These are phyloP conservation scores for Pseudomyrmex concolor DNA, from an alignment of 1,140 invertebrate species.

Conservation along the genomic window DNA sequence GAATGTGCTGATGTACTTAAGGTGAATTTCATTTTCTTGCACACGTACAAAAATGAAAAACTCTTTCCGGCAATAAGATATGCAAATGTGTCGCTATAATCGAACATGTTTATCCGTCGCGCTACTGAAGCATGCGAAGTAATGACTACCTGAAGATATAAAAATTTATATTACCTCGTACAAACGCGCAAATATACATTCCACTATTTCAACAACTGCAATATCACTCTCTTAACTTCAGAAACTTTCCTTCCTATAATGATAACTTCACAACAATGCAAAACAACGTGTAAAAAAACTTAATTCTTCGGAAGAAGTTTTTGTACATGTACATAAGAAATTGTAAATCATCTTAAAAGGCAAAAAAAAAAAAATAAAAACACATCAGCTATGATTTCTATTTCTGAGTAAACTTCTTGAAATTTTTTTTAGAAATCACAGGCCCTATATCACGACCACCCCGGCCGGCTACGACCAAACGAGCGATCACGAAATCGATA, in stretches of 20 bases:
- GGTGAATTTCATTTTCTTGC: slow-evolving; percentile 48
- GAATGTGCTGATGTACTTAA: slow-evolving; percentile 25
- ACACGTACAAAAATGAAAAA: slow-evolving; percentile 58
- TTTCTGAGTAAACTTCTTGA: background rate
- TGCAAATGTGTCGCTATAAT: slow-evolving; percentile 18
- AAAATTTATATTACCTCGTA: background rate
- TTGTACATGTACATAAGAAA: background rate
- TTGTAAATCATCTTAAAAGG: background rate
- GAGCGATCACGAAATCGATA: slow-evolving; percentile 31
- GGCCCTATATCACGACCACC: slow-evolving; percentile 81
- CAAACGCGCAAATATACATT: background rate
- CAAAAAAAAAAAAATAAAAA: background rate
- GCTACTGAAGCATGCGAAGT: slow-evolving; percentile 26
- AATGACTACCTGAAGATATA: background rate
- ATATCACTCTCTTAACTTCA: background rate
- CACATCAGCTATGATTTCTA: background rate
- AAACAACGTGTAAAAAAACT: background rate
- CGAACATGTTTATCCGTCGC: slow-evolving; percentile 16
- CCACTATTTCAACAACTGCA: background rate
- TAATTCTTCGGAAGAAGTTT: background rate
- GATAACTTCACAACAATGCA: slow-evolving; percentile 13
- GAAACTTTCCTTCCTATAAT: background rate
- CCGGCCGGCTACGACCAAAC: slow-evolving; percentile 78
- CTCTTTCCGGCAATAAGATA: slow-evolving; percentile 44
- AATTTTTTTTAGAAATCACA: slow-evolving; percentile 79